A percentile compares a stretch with the other conserved stretches of the same genome.
Conservation (phyloP, 1,140 invertebrate genomes). For the Eubasilissa regina region DNA sequence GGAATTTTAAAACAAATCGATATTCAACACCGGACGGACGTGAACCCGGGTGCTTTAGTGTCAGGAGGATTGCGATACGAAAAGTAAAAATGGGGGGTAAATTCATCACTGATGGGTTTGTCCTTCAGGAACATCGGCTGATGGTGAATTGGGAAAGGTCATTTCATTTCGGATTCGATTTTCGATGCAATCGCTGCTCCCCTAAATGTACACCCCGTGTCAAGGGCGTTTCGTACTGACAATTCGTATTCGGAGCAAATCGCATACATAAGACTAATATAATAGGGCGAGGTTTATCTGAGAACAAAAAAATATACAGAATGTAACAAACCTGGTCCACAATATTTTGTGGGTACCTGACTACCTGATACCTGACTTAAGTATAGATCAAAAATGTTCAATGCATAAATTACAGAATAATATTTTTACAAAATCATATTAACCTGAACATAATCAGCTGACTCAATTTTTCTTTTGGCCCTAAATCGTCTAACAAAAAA, state of each 20-base stretch:
- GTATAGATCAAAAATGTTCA: too few relatives aligned
- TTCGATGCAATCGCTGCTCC: conserved; percentile 22
- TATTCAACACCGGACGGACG: conserved; percentile 8
- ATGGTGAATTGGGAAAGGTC: conserved; percentile 29
- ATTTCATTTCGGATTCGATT: conserved; percentile 28
- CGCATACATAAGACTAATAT: too few relatives aligned
- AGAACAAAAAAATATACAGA: too few relatives aligned
- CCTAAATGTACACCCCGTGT: background rate
- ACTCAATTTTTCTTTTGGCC: too few relatives aligned
- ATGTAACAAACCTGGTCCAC: too few relatives aligned
- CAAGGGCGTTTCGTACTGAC: background rate
- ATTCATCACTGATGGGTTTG: conserved; percentile 1
- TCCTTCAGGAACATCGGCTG: background rate
- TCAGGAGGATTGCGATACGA: background rate
- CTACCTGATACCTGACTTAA: too few relatives aligned
- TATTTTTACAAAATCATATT: too few relatives aligned
- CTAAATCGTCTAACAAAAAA: too few relatives aligned
- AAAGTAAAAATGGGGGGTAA: conserved; percentile 4
- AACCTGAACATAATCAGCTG: too few relatives aligned
- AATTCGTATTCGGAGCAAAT: background rate
- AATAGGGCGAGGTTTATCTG: too few relatives aligned
- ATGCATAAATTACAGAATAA: too few relatives aligned
- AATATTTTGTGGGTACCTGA: too few relatives aligned
- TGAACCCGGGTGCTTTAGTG: conserved; percentile 7
- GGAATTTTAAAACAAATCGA: conserved; percentile 36